phyloP scores from a whole-genome alignment of 2,797 vertebrate species.

The Characodon lateralis region DNA sequence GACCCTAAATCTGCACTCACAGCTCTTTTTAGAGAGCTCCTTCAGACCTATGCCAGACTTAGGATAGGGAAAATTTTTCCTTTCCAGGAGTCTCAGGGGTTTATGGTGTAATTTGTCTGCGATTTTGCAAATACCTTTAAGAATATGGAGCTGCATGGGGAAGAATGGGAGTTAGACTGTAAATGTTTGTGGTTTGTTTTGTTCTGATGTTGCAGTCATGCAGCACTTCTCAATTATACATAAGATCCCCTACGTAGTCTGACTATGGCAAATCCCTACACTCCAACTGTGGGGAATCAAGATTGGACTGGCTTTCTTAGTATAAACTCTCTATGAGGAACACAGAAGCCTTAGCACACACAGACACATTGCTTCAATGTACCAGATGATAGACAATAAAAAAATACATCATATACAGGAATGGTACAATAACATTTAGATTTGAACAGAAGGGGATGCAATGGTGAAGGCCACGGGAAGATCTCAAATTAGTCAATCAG shows the following conservation, averaged over 20 bases:
- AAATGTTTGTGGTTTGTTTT: slow-evolving; percentile 67
- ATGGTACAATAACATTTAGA: not conserved
- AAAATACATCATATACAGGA: slow-evolving; percentile 13
- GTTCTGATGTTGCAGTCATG: slow-evolving; percentile 58
- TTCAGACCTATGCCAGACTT: slow-evolving; percentile 24
- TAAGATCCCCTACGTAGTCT: slow-evolving; percentile 61
- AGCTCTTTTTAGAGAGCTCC: slow-evolving; percentile 23
- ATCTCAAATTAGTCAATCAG: slow-evolving; percentile 35
- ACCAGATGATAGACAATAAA: slow-evolving; percentile 55
- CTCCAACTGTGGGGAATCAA: slow-evolving; percentile 61
- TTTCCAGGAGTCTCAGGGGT: slow-evolving; percentile 55
- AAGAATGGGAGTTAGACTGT: slow-evolving; percentile 37
- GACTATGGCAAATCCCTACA: slow-evolving; percentile 46
- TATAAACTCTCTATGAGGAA: slow-evolving; percentile 51
- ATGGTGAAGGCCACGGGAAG: slow-evolving; percentile 16
- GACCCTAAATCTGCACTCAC: slow-evolving; percentile 27
- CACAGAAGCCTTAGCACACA: slow-evolving; percentile 60
- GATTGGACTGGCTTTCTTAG: slow-evolving; percentile 60
- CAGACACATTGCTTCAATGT: slow-evolving; percentile 46
- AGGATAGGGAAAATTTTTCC: slow-evolving; percentile 45
- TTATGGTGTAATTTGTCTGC: slow-evolving; percentile 64
- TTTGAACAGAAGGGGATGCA: slow-evolving; percentile 10
- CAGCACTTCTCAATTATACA: slow-evolving; percentile 56
- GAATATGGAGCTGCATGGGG: slow-evolving; percentile 38
- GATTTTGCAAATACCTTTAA: slow-evolving; percentile 52